phyloP scores from a whole-genome alignment of 2,888 invertebrate genomes.

The Synergus japonicus region DNA sequence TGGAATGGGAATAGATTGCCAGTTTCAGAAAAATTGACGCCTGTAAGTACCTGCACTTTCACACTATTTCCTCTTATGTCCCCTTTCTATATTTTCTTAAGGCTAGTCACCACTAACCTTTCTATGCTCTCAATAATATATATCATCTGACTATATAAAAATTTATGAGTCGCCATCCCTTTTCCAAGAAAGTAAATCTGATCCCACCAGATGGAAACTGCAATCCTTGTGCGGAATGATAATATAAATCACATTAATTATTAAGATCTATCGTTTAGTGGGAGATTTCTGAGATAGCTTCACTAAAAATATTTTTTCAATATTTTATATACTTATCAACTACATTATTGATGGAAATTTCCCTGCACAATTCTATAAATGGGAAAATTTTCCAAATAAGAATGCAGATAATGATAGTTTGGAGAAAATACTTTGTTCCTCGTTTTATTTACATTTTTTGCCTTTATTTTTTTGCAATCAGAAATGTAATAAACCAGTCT shows the following conservation, averaged over 20 bases:
- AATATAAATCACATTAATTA: too few species aligned
- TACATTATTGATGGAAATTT: not conserved
- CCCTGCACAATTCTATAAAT: not conserved
- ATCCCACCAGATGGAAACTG: not conserved
- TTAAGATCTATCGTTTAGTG: too few species aligned
- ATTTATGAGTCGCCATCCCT: not conserved
- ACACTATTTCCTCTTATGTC: not conserved
- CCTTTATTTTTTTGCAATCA: not conserved
- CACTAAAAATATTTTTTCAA: too few species aligned
- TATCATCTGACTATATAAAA: not conserved
- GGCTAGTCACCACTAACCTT: not conserved
- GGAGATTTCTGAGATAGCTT: too few species aligned
- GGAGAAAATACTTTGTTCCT: not conserved
- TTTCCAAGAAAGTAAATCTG: not conserved
- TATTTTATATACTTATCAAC: too few species aligned
- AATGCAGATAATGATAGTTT: not conserved
- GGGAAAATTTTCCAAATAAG: not conserved
- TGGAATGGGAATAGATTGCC: slow-evolving; percentile 5
- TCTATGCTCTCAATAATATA: not conserved
- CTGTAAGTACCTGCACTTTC: not conserved
- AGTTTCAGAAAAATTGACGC: slow-evolving; percentile 1
- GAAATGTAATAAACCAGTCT: not conserved
- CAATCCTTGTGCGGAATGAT: not conserved
- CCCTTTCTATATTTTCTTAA: not conserved
- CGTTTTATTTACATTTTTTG: not conserved